Percentiles rank a stretch among this genome's conserved stretches.
These are phyloP conservation scores for Tetragonula clypearis DNA, from an alignment of 1,140 invertebrate genomes.

Conservation along the genomic window DNA sequence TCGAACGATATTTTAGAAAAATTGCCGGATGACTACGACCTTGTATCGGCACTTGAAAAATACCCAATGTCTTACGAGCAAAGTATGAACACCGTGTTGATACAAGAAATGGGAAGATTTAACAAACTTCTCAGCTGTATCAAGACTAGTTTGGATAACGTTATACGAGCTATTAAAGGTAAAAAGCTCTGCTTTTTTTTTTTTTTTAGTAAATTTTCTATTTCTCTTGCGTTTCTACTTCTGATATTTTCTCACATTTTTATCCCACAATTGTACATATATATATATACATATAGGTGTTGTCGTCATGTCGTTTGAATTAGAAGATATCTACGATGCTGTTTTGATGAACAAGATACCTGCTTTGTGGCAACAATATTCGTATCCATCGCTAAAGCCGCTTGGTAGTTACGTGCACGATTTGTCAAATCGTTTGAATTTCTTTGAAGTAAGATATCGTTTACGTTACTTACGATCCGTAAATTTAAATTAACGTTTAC, in stretches of 20 bases:
- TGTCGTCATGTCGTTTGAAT: slow-evolving; percentile 92
- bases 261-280: neutral
- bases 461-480: neutral
- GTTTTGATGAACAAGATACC: slow-evolving; percentile 93
- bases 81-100: slow-evolving; percentile 95
- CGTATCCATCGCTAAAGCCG: slow-evolving; percentile 97
- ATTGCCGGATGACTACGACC: slow-evolving; percentile 89
- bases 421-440: slow-evolving; percentile 91
- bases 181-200: too few species aligned
- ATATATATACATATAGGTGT: slow-evolving; percentile 80
- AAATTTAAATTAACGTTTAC: neutral
- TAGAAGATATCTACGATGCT: slow-evolving; percentile 93
- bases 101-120: slow-evolving; percentile 96
- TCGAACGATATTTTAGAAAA: slow-evolving; percentile 87
- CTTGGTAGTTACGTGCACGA: slow-evolving; percentile 95
- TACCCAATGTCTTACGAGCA: slow-evolving; percentile 92
- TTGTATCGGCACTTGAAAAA: slow-evolving; percentile 85
- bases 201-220: neutral
- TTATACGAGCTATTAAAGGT: slow-evolving; percentile 96
- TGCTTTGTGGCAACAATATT: slow-evolving; percentile 90
- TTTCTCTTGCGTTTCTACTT: slow-evolving; percentile 31
- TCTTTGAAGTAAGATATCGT: slow-evolving; percentile 85
- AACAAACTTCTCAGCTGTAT: slow-evolving; percentile 91
- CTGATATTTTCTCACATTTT: neutral
- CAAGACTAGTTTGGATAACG: slow-evolving; percentile 88